phyloP scores from a whole-genome alignment of 2,797 vertebrate species.

The Sarcoramphus papa region DNA sequence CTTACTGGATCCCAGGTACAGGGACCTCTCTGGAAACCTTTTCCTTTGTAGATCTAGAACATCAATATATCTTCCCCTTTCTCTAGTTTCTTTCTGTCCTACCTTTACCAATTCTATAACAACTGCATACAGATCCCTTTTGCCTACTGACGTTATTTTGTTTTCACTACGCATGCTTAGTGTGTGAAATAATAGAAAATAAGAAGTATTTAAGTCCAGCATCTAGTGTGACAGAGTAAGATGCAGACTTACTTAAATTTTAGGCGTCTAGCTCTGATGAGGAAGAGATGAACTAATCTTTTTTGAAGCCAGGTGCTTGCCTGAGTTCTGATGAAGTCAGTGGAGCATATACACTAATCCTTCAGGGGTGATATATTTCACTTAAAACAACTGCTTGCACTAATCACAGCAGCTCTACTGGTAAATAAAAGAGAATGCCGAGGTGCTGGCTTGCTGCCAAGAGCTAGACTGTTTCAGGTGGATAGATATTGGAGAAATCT shows the following conservation, averaged over 20 bases:
- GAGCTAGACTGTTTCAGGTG: neutral
- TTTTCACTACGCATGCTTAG: neutral
- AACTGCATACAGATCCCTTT: neutral
- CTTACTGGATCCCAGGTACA: neutral
- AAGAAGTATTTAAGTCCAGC: neutral
- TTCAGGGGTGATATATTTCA: neutral
- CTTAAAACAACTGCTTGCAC: neutral
- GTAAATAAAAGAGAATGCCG: neutral
- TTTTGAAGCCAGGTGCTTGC: neutral
- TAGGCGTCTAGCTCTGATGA: neutral
- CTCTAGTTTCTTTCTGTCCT: neutral
- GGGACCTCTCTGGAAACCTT: neutral
- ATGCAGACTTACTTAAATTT: neutral
- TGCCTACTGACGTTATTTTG: neutral
- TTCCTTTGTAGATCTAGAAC: neutral
- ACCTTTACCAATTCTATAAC: neutral
- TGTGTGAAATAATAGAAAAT: neutral
- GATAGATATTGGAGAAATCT: neutral
- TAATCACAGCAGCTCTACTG: neutral
- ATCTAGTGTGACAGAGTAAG: neutral
- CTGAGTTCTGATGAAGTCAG: neutral
- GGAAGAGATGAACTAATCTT: neutral
- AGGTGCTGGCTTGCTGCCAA: neutral
- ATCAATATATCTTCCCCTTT: neutral
- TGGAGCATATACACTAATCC: neutral